Base-by-base conservation (phyloP, 2,888 invertebrate genomes). In the Dasypolia templi region DNA sequence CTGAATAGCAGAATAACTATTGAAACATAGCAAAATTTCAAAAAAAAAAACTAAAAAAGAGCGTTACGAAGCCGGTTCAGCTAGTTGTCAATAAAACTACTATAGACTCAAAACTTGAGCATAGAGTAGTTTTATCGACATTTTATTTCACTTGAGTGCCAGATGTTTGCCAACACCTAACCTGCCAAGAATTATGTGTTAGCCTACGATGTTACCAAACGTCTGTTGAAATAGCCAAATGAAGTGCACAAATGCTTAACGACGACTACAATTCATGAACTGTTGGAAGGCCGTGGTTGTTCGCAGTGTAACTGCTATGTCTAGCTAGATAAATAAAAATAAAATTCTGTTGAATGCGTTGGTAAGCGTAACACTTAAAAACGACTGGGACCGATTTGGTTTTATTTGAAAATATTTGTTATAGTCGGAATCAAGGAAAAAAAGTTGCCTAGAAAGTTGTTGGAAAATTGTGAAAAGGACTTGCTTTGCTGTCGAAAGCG, bases 181-280 rank as follows among this genome's bases (percentile, higher is more conserved):
- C 46, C 46, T 53, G 32, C 22, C 29, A 65, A 29, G 61, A 53
- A 66, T 49, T 59, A 68, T 35, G 42, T 55, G 58, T 63, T 64
- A 32, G 49, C 63, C 56, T 53, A 44, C 4, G 56, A 72, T 59
- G 58, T 63, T 39, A 53, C 66, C 72, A 67, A 75, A 81, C 62
- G 44, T 72, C 59, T 77, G 67, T 62, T 72, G 71, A 59, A 75
- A 80, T 75, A 75, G 62, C 66, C 81, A 78, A 84, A 83, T 78
- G 73, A 78, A 82, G 75, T 76, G 71, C 77, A 75, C 72, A 79
- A 61, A 81, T 42, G 63, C 80, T 68, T 82, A 76, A 76, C 69
- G 73, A 67, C 46, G 56, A 70, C 84, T 79, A 81, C 77, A 77
- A 72, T 79, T 75, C 75, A 59, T 75, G 59, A 39, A 61, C 49